phyloP scores from a whole-genome alignment of 2,797 vertebrate species.

The Platyrinchus mystaceus region DNA sequence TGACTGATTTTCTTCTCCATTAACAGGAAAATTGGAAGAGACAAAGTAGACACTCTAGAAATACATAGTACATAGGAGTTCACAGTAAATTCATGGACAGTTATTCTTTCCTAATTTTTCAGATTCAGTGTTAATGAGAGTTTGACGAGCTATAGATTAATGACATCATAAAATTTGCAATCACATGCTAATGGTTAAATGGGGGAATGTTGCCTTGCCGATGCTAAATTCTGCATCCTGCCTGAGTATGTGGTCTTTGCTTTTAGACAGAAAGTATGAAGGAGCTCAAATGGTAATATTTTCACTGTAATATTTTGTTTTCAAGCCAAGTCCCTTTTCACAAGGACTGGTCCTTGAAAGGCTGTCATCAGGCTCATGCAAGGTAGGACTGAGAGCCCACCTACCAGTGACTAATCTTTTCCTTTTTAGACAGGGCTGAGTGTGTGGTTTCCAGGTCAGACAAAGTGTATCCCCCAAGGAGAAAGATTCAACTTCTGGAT shows the following conservation, averaged over 20 bases:
- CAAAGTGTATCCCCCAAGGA: background rate
- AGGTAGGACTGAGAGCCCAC: conserved; percentile 3
- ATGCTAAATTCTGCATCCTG: background rate
- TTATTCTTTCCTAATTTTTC: background rate
- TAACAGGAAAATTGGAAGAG: background rate
- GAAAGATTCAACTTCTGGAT: background rate
- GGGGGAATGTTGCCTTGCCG: background rate
- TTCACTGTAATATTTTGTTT: background rate
- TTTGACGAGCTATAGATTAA: background rate
- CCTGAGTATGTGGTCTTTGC: background rate
- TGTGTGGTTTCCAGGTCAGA: conserved; percentile 30
- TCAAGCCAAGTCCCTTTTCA: background rate
- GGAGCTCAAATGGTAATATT: background rate
- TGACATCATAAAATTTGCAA: background rate
- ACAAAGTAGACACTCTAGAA: background rate
- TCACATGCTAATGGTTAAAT: background rate
- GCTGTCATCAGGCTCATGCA: conserved; percentile 3
- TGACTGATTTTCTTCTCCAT: background rate
- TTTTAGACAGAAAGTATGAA: background rate
- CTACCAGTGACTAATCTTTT: background rate
- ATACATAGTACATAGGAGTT: background rate
- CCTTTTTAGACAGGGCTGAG: background rate
- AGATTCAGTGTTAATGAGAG: background rate
- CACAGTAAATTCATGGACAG: background rate
- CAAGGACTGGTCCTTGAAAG: background rate